Percentiles rank a stretch among this genome's conserved stretches.
Evolutionary conservation across 1,140 invertebrate genomes (phyloP).

Genomic region (Drosophila jambulina): DNA sequence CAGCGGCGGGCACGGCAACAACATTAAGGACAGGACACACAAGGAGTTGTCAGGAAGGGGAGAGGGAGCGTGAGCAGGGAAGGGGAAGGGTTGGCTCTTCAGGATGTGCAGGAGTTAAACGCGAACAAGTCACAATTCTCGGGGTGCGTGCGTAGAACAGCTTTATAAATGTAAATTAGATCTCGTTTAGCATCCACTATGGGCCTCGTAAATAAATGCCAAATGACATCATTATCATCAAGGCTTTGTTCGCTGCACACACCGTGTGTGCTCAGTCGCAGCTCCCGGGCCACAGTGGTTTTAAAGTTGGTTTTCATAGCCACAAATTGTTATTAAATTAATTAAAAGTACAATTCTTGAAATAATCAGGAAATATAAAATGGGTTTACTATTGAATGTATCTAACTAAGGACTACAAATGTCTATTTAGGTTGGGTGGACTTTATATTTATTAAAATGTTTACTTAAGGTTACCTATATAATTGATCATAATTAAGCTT

Average conservation of each 20-base stretch:
- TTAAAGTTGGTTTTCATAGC: too few relatives aligned
- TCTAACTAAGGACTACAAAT: not conserved
- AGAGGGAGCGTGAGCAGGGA: not conserved
- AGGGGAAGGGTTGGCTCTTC: not conserved
- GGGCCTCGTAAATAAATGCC: conserved; percentile 84
- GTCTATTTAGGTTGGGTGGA: not conserved
- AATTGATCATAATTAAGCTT: not conserved
- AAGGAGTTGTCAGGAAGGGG: conserved; percentile 45
- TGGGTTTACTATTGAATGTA: too few relatives aligned
- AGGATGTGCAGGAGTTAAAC: conserved; percentile 23
- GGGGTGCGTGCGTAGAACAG: conserved; percentile 82
- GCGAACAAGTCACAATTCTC: conserved; percentile 58
- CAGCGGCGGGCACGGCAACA: conserved; percentile 50
- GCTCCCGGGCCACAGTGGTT: conserved; percentile 23
- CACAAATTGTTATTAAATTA: not conserved
- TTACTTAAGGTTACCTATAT: too few relatives aligned
- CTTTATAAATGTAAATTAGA: conserved; percentile 85
- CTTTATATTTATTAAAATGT: not conserved
- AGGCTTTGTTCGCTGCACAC: conserved; percentile 61
- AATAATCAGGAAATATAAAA: too few relatives aligned
- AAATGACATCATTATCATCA: conserved; percentile 84
- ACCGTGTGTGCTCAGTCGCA: conserved; percentile 1
- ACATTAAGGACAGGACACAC: conserved; percentile 69
- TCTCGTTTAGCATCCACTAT: conserved; percentile 84
- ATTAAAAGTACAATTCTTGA: not conserved